phyloP scores from a whole-genome alignment of 1,140 invertebrate species.

The Thaumatotibia leucotreta region DNA sequence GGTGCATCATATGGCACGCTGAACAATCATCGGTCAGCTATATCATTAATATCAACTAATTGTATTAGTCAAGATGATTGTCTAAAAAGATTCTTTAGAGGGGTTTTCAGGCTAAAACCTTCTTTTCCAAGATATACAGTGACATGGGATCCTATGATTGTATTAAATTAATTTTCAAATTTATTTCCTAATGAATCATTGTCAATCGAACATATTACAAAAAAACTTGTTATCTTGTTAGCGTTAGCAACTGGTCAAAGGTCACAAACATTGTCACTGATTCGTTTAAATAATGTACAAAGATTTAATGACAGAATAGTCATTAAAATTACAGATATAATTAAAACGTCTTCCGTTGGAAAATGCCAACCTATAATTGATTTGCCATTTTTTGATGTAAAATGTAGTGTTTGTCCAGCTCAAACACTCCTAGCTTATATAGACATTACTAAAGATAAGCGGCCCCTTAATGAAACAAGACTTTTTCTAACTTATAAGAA shows the following conservation, averaged over 20 bases:
- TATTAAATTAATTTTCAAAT: neutral
- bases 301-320: neutral
- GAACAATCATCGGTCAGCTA: constrained; percentile 16
- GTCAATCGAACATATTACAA: neutral
- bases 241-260: neutral
- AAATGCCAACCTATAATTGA: neutral
- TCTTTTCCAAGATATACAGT: constrained; percentile 7
- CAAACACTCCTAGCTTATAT: neutral
- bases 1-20: constrained; percentile 12
- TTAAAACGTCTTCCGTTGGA: neutral
- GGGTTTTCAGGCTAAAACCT: constrained; percentile 19
- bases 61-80: neutral
- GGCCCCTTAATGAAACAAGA: neutral
- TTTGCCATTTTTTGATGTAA: neutral
- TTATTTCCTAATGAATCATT: neutral
- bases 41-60: constrained; percentile 16
- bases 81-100: constrained; percentile 22
- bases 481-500: neutral
- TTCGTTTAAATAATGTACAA: neutral
- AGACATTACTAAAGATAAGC: neutral
- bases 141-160: constrained; percentile 20
- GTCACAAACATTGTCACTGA: neutral
- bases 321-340: neutral
- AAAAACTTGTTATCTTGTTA: neutral
- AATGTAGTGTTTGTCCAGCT: neutral